Conservation (phyloP, 2,113 vertebrate species). For the Syrrhaptes paradoxus region DNA sequence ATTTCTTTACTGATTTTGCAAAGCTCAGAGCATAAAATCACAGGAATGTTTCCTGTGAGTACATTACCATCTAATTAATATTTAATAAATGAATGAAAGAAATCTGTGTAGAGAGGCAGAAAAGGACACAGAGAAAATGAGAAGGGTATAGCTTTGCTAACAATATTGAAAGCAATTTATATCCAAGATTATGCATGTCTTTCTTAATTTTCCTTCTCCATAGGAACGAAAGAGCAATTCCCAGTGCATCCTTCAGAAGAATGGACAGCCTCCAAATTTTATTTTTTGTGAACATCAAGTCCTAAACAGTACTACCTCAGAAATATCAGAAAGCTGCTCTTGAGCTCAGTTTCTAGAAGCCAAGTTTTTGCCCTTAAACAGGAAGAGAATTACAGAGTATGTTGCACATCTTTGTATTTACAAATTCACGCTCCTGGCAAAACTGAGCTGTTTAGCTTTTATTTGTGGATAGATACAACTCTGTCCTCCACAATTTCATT, state of each 20-base stretch:
- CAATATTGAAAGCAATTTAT: not conserved
- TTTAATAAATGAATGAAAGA: slow-evolving; percentile 33
- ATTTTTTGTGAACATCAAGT: not conserved
- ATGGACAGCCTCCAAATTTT: not conserved
- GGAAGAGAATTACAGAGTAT: not conserved
- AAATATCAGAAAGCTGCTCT: not conserved
- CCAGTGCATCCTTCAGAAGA: not conserved
- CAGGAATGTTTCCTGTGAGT: not conserved
- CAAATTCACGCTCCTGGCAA: not conserved
- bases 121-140: not conserved
- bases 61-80: slow-evolving; percentile 36
- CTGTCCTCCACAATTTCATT: not conserved
- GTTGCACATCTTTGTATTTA: not conserved
- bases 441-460: not conserved
- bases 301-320: not conserved
- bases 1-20: not conserved
- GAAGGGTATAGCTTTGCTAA: not conserved
- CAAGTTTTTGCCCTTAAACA: not conserved
- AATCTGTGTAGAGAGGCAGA: not conserved
- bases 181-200: not conserved
- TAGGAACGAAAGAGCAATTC: not conserved
- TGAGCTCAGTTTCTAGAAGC: not conserved
- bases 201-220: not conserved
- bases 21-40: slow-evolving; percentile 35
- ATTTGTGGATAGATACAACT: not conserved